phyloP scores from a whole-genome alignment of 2,888 invertebrate genomes.

The Platerodrilus igneus region DNA sequence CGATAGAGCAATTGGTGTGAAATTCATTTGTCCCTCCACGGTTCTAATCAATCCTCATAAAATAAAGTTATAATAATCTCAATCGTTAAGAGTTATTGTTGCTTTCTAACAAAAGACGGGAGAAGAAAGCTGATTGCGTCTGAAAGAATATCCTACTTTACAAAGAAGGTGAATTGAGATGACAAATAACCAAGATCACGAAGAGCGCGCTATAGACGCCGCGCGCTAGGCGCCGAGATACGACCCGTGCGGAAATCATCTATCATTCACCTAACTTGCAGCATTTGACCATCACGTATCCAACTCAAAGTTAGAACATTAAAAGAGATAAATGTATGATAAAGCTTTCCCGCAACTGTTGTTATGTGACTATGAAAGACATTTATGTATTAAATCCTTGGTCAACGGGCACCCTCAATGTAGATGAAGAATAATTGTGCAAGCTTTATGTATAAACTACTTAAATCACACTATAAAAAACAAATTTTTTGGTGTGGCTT shows the following conservation, averaged over 20 bases:
- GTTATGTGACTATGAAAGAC: neutral
- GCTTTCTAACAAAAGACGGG: constrained; percentile 44
- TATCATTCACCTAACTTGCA: constrained; percentile 38
- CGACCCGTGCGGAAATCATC: constrained; percentile 38
- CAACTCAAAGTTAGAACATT: constrained; percentile 7
- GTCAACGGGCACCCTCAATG: neutral
- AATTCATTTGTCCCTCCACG: constrained; percentile 46
- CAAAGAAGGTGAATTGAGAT: constrained; percentile 47
- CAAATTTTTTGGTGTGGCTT: constrained; percentile 40
- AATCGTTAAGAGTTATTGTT: constrained; percentile 44
- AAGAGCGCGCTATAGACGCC: constrained; percentile 41
- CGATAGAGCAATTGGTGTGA: constrained; percentile 47
- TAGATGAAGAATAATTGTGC: constrained; percentile 8
- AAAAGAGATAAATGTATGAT: constrained; percentile 4
- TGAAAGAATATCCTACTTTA: constrained; percentile 46
- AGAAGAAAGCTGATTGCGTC: constrained; percentile 44
- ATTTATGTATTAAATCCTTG: neutral
- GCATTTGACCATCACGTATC: constrained; percentile 27
- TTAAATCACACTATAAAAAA: constrained; percentile 35
- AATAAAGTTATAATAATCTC: constrained; percentile 45
- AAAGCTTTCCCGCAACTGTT: too few species aligned
- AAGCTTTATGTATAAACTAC: constrained; percentile 14
- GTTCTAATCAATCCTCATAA: constrained; percentile 48
- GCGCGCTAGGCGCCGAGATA: constrained; percentile 44
- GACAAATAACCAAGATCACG: constrained; percentile 47